Evolutionary conservation across 2,113 vertebrate genomes (phyloP).

Genomic region (Nothobranchius furzeri): DNA sequence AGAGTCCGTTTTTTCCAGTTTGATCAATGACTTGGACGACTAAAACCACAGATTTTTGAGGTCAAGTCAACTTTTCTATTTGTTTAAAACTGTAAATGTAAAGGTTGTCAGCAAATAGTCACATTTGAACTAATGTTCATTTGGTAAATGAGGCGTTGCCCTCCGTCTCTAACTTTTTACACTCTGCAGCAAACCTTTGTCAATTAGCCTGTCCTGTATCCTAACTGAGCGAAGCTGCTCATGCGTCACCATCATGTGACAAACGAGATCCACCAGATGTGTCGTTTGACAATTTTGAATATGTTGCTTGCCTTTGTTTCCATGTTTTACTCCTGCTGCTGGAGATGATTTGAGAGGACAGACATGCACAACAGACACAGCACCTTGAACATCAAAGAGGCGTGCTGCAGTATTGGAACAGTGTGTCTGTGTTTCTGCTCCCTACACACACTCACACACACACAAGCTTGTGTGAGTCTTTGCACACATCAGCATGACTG

Average conservation of each 20-base stretch:
- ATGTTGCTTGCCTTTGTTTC: constrained; percentile 74
- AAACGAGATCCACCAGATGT: constrained; percentile 57
- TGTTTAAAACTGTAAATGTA: no score
- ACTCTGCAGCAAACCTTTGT: constrained; percentile 43
- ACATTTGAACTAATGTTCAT: no score
- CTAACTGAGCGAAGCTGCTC: constrained; percentile 31
- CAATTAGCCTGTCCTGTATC: constrained; percentile 58
- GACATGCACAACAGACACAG: constrained; percentile 67
- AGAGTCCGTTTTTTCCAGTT: no score
- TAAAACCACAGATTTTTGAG: no score
- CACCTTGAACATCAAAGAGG: constrained; percentile 74
- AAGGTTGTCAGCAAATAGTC: no score
- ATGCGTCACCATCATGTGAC: constrained; percentile 45
- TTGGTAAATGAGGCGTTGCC: constrained; percentile 4
- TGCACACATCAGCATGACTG: constrained; percentile 33
- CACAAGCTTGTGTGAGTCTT: constrained; percentile 28
- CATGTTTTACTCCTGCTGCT: constrained; percentile 67
- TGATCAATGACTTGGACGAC: no score
- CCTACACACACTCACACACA: constrained; percentile 25
- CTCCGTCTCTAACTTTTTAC: constrained; percentile 35
- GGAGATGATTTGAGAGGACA: constrained; percentile 72
- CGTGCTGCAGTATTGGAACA: constrained; percentile 44
- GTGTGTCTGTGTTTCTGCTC: constrained; percentile 42
- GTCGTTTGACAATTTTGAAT: constrained; percentile 70
- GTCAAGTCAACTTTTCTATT: no score